phyloP scores from a whole-genome alignment of 2,797 vertebrate species.

The Lycodopsis pacificus region DNA sequence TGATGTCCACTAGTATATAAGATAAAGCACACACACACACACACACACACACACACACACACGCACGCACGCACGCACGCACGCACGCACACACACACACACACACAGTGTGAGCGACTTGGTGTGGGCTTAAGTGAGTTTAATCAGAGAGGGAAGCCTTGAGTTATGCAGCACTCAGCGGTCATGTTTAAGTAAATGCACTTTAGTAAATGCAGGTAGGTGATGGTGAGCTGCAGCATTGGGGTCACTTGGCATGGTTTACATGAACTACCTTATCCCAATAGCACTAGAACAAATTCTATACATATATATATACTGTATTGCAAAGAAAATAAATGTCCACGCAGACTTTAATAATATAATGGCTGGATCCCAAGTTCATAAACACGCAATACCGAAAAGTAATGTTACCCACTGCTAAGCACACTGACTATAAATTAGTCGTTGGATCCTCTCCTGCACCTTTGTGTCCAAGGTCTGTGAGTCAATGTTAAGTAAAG shows the following conservation, averaged over 20 bases:
- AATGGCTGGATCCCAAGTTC: background rate
- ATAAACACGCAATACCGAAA: background rate
- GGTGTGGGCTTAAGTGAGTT: conserved; percentile 1
- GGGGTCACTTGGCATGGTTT: background rate
- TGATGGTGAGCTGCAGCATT: background rate
- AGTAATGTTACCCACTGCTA: background rate
- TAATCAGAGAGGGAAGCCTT: conserved; percentile 44
- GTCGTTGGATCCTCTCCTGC: conserved; percentile 13
- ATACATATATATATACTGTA: background rate
- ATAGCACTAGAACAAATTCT: background rate
- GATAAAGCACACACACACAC: background rate
- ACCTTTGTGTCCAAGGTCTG: conserved; percentile 22
- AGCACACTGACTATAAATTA: conserved; percentile 24
- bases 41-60: background rate
- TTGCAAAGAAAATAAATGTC: background rate
- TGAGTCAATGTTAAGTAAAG: conserved; percentile 15
- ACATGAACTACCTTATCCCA: background rate
- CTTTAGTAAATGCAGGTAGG: conserved; percentile 25
- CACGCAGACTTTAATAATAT: background rate
- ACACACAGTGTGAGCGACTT: background rate
- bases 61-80: background rate
- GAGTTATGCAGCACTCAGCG: conserved; percentile 9
- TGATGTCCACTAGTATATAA: background rate
- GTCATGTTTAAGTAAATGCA: conserved; percentile 31
- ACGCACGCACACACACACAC: background rate